phyloP scores from a whole-genome alignment of 2,797 vertebrate species.

The Sebastes iracundus region DNA sequence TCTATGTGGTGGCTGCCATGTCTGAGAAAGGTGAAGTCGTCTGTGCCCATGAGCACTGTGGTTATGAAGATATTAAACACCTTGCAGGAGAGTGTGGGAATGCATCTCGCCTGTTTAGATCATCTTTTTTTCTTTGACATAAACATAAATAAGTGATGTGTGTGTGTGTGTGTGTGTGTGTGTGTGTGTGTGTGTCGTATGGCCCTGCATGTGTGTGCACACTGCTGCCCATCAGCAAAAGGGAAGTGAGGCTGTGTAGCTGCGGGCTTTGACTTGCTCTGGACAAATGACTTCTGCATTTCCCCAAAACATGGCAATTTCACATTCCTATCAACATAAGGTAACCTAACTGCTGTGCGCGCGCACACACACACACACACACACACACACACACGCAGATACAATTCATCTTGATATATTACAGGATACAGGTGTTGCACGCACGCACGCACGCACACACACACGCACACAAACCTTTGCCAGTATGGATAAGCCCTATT shows the following conservation, averaged over 20 bases:
- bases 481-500: slow-evolving; percentile 76
- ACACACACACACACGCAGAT: slow-evolving; percentile 5
- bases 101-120: neutral
- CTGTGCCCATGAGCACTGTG: neutral
- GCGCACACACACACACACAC: neutral
- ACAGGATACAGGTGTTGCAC: no score
- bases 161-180: neutral
- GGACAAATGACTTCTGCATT: slow-evolving; percentile 53
- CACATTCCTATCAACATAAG: slow-evolving; percentile 44
- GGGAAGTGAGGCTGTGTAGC: slow-evolving; percentile 26
- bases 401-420: no score
- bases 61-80: neutral
- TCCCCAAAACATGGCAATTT: slow-evolving; percentile 46
- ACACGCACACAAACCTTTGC: slow-evolving; percentile 31
- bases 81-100: neutral
- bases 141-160: neutral
- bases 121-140: neutral
- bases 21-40: slow-evolving; percentile 13
- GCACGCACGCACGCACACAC: neutral
- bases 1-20: neutral
- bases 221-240: slow-evolving; percentile 12
- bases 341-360: neutral
- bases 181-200: neutral
- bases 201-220: neutral
- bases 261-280: slow-evolving; percentile 26